A percentile compares a stretch with the other conserved stretches of the same genome.
phyloP scores from a whole-genome alignment of 92 coral and sea anemone genomes.

The Desmophyllum pertusum region DNA sequence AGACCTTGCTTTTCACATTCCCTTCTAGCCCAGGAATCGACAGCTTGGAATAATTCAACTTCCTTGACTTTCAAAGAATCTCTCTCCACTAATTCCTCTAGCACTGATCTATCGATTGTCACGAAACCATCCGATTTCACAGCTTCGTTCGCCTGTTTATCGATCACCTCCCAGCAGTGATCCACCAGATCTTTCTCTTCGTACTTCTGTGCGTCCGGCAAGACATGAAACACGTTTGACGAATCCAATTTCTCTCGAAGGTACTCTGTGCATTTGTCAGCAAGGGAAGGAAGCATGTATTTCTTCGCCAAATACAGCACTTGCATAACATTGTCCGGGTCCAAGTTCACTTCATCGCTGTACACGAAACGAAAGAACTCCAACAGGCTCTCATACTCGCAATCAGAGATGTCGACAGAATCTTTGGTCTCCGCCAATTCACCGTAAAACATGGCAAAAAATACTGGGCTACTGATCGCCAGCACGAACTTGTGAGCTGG shows the following conservation, averaged over 20 bases:
- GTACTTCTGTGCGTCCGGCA: conserved; percentile 47
- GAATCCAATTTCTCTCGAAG: conserved; percentile 36
- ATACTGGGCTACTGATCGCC: no score
- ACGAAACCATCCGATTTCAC: conserved; percentile 55
- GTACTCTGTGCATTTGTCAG: conserved; percentile 38
- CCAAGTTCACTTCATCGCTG: conserved; percentile 55
- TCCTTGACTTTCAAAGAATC: conserved; percentile 47
- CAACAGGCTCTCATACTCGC: no score
- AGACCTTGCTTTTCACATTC: conserved; percentile 37
- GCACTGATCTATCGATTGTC: conserved; percentile 22
- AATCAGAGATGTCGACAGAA: no score
- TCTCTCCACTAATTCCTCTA: conserved; percentile 46
- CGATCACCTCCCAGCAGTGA: conserved; percentile 66
- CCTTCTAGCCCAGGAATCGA: conserved; percentile 55
- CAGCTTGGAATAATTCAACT: conserved; percentile 69
- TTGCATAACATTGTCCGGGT: conserved; percentile 31
- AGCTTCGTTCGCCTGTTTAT: conserved; percentile 43
- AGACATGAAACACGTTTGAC: conserved; percentile 52
- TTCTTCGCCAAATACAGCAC: conserved; percentile 69
- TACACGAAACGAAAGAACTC: no score
- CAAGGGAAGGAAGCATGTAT: conserved; percentile 58
- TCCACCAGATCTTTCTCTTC: conserved; percentile 47
- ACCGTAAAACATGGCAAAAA: no score
- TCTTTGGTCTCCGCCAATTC: no score
- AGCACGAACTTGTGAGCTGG: no score